These are phyloP conservation scores for Pollenia amentaria DNA, from an alignment of 2,888 invertebrate genomes.

Conservation along the genomic window DNA sequence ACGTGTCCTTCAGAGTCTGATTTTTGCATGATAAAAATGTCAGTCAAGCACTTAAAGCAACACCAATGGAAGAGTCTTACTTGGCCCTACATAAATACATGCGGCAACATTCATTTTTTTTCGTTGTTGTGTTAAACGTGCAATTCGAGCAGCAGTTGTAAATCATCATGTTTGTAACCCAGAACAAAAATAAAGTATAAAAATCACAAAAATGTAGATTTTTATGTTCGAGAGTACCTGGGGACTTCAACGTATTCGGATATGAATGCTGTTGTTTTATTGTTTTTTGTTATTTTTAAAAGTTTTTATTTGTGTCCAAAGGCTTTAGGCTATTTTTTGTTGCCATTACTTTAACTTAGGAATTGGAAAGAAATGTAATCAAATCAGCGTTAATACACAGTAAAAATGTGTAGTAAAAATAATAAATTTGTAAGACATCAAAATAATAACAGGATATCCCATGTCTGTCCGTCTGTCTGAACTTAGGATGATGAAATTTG, in stretches of 20 bases:
- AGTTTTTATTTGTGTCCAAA: background rate
- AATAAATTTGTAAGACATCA: no score
- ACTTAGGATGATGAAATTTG: no score
- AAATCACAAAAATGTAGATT: conserved; percentile 2
- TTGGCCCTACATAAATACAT: conserved; percentile 14
- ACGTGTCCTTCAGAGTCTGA: conserved; percentile 46
- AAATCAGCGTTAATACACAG: background rate
- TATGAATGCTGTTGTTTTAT: background rate
- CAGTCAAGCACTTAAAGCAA: conserved; percentile 47
- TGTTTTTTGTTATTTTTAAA: background rate
- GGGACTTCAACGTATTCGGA: background rate
- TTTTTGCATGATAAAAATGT: conserved; percentile 55
- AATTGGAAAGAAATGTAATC: background rate
- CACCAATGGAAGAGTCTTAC: background rate
- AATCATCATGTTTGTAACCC: conserved; percentile 37
- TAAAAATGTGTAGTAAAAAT: background rate
- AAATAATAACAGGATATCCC: no score
- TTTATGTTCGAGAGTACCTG: background rate
- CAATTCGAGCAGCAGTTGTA: conserved; percentile 25
- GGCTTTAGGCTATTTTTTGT: conserved; percentile 5
- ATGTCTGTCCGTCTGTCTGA: no score
- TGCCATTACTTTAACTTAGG: conserved; percentile 4
- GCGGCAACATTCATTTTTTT: background rate
- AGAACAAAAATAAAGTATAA: conserved; percentile 28
- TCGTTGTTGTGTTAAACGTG: background rate